These are phyloP conservation scores for Anabas testudineus DNA, from an alignment of 2,797 vertebrate species.

Conservation along the genomic window DNA sequence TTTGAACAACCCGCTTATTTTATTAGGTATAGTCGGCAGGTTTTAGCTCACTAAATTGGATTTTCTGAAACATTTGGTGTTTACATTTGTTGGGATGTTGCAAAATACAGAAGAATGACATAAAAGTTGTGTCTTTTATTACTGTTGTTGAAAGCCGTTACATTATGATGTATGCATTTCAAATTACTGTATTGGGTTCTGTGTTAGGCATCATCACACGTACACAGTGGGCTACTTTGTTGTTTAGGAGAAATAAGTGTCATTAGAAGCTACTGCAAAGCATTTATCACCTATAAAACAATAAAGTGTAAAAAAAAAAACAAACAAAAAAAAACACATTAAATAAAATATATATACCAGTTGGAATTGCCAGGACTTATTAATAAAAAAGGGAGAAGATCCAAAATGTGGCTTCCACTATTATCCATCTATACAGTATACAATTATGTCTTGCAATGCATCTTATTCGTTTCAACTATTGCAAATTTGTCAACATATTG, in stretches of 20 bases:
- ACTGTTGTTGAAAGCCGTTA: not conserved
- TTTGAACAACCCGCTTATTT: not conserved
- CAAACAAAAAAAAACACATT: too few species aligned
- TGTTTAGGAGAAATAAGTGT: too few species aligned
- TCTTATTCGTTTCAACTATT: slow-evolving; percentile 53
- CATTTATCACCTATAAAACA: not conserved
- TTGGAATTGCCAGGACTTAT: not conserved
- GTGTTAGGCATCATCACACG: not conserved
- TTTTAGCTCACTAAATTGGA: not conserved
- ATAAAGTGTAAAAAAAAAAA: too few species aligned
- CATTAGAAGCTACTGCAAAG: not conserved
- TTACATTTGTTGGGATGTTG: not conserved
- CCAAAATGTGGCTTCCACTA: not conserved
- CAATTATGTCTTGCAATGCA: not conserved
- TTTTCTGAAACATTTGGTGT: slow-evolving; percentile 1
- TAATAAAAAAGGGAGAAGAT: not conserved
- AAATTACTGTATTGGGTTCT: not conserved
- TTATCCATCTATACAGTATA: slow-evolving; percentile 7
- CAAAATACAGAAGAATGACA: not conserved
- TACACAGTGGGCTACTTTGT: not conserved
- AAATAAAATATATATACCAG: not conserved
- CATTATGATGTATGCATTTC: not conserved
- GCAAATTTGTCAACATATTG: slow-evolving; percentile 60
- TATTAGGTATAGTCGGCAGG: not conserved
- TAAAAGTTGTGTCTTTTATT: too few species aligned